phyloP scores from a whole-genome alignment of 37 sponge, comb jelly and placozoan genomes.

The Amphimedon queenslandica region DNA sequence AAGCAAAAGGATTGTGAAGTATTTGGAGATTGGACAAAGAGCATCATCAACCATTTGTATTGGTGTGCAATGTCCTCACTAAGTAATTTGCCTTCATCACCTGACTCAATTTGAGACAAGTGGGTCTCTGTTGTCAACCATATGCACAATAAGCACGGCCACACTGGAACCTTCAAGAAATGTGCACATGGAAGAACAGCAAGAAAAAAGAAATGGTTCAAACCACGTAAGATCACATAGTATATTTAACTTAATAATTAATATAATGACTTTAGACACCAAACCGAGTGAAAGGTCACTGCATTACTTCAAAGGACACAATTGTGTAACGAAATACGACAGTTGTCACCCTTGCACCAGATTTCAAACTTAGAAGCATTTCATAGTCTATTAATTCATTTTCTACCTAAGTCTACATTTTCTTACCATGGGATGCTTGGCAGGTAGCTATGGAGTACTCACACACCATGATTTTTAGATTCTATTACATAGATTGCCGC shows the following conservation, averaged over 20 bases:
- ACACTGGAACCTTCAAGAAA: constrained; percentile 18
- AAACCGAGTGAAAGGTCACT: constrained; percentile 35
- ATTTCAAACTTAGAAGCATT: constrained; percentile 47
- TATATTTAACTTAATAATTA: not conserved
- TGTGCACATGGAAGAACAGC: constrained; percentile 22
- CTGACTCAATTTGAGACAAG: constrained; percentile 33
- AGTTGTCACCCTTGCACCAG: constrained; percentile 40
- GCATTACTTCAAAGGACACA: constrained; percentile 4
- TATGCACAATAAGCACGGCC: constrained; percentile 38
- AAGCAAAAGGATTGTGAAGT: constrained; percentile 23
- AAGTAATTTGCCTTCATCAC: no score
- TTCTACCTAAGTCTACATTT: constrained; percentile 53
- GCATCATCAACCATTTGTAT: constrained; percentile 51
- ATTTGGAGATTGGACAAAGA: constrained; percentile 31
- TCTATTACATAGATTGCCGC: no score
- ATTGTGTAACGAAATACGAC: constrained; percentile 27
- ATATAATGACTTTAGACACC: constrained; percentile 7
- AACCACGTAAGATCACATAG: constrained; percentile 29
- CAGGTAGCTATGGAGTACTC: not conserved
- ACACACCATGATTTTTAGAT: not conserved
- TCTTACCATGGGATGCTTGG: constrained; percentile 41
- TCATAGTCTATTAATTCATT: constrained; percentile 55
- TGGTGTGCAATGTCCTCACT: constrained; percentile 55
- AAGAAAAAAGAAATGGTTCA: constrained; percentile 52
- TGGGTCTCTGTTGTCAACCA: constrained; percentile 50